Percentiles rank a stretch among this genome's conserved stretches.
Evolutionary conservation across 2,797 vertebrate species (phyloP).

Genomic region (Hephaestus fuliginosus): DNA sequence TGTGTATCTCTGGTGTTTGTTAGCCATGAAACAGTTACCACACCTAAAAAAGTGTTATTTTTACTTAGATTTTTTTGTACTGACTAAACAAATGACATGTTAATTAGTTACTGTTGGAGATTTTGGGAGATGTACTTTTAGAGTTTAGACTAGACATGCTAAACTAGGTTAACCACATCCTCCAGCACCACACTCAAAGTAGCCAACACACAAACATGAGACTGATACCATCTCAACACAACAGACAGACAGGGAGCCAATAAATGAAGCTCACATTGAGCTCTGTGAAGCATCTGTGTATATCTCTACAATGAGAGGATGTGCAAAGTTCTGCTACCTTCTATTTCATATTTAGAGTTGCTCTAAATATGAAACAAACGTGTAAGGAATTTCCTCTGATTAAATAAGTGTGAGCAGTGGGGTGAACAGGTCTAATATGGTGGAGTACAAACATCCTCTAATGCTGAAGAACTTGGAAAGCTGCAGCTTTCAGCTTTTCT

Average conservation of each 20-base stretch:
- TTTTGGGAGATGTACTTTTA: background rate
- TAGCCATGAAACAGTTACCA: too few relatives aligned
- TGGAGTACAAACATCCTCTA: background rate
- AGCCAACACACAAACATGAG: background rate
- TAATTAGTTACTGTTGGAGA: background rate
- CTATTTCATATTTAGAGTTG: too few relatives aligned
- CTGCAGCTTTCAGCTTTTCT: background rate
- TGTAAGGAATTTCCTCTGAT: background rate
- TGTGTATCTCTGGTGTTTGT: too few relatives aligned
- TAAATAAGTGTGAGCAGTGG: too few relatives aligned
- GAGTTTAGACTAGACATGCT: background rate
- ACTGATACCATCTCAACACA: background rate
- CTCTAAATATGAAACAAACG: background rate
- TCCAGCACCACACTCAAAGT: background rate
- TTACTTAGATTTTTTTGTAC: too few relatives aligned
- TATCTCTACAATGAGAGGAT: background rate
- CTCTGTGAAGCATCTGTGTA: too few relatives aligned
- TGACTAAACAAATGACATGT: background rate
- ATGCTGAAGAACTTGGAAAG: background rate
- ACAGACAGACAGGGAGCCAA: background rate
- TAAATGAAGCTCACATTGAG: background rate
- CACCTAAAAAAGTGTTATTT: too few relatives aligned
- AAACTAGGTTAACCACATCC: background rate
- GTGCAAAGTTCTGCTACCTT: background rate
- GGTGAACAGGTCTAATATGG: background rate